Evolutionary conservation across 2,113 vertebrate genomes (phyloP), one percentile per base, ranked within the genome.

Genomic region (Chionodraco myersi): DNA sequence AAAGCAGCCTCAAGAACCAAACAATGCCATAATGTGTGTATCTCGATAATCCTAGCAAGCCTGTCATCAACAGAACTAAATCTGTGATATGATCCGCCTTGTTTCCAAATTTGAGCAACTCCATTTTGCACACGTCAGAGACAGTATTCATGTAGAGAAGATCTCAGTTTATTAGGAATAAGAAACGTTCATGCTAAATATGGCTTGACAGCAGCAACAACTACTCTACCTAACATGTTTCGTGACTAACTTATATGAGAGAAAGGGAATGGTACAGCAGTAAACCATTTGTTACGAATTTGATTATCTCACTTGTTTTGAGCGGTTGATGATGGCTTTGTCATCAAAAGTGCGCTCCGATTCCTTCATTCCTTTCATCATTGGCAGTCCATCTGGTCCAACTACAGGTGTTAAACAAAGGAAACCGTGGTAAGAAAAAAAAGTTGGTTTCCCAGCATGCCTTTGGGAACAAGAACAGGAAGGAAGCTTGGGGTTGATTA

Each of bases 401-500:
- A 13, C 13, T 56, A n/a, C 72, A 71, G 86, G 75, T 75, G 68
- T 70, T 10, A 36, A 64, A 44, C 11, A 67, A 59, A 52, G 49
- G 54, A 67, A 79, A 13, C 30, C 13, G 3, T 7, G 13, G 15
- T 52, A 48, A 49, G 60, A n/a, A 72, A 60, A 16, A 82, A 82
- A 30, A 47, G 5, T 54, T 15, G 11, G 45, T 68, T 56, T 77
- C 48, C 26, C 75, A 71, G 62, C 10, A 68, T 77, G 53, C 58
- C 58, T 56, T 52, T 74, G 71, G 75, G 70, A 84, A 60, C 58
- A 58, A 56, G 49, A 72, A 23, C 67, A 81, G 78, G 77, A 86
- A 89, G 79, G 88, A 89, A 87, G 61, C 72, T 62, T 49, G 26
- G 72, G 34, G 49, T 18, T 16, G 60, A 74, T 57, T 63, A 68